phyloP scores from a whole-genome alignment of 2,113 vertebrate species.

The Corydoras sp. region DNA sequence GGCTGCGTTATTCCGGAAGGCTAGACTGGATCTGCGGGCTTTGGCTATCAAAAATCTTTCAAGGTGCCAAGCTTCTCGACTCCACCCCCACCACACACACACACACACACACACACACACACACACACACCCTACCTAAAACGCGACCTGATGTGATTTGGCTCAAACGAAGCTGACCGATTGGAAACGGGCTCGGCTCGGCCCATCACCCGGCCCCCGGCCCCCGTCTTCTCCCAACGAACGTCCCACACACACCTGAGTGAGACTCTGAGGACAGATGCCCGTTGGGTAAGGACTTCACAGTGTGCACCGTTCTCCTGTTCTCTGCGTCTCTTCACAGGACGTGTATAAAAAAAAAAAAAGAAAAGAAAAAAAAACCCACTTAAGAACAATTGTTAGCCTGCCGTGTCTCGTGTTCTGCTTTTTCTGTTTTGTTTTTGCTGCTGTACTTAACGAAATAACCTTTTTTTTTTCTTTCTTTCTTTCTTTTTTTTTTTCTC shows the following conservation, averaged over 20 bases:
- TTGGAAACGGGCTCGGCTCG: constrained; percentile 26
- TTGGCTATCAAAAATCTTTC: constrained; percentile 57
- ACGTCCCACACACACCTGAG: constrained; percentile 35
- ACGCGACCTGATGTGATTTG: constrained; percentile 39
- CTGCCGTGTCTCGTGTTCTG: constrained; percentile 34
- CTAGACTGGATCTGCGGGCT: constrained; percentile 52
- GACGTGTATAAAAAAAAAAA: constrained; percentile 28
- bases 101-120: too few relatives aligned
- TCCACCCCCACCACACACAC: constrained; percentile 2
- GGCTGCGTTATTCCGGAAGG: constrained; percentile 55
- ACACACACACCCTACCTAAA: constrained; percentile 14
- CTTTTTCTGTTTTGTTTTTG: constrained; percentile 27
- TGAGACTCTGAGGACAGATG: constrained; percentile 44
- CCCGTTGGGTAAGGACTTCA: constrained; percentile 46
- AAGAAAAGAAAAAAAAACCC: not conserved
- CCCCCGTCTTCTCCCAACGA: constrained; percentile 29
- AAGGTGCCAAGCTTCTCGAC: constrained; percentile 37
- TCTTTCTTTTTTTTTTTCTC: too few relatives aligned
- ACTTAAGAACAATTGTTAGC: constrained; percentile 18
- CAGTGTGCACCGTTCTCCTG: constrained; percentile 31
- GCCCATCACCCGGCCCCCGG: constrained; percentile 31
- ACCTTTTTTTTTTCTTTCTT: constrained; percentile 12
- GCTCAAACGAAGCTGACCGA: constrained; percentile 36
- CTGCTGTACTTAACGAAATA: constrained; percentile 40
- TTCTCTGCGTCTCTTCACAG: constrained; percentile 34